Percentiles rank a stretch among this genome's conserved stretches.
phyloP scores from a whole-genome alignment of 2,113 vertebrate species.

The Rhinichthys klamathensis region DNA sequence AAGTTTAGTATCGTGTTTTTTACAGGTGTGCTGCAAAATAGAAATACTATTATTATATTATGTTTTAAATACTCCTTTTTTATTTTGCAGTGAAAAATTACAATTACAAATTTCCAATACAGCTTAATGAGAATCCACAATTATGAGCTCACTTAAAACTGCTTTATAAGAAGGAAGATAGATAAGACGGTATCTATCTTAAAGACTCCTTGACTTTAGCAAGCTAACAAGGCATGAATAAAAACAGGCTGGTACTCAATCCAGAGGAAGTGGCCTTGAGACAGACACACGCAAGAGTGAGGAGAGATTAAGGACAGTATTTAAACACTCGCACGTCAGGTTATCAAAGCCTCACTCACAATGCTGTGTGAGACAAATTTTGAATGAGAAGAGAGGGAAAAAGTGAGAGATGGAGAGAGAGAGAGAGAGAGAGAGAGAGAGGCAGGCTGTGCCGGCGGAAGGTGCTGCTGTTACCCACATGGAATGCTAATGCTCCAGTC shows the following conservation, averaged over 20 bases:
- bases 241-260: background rate
- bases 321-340: constrained; percentile 37
- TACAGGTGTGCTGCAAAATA: background rate
- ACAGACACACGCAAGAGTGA: constrained; percentile 10
- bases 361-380: constrained; percentile 35
- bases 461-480: constrained; percentile 62
- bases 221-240: background rate
- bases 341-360: constrained; percentile 19
- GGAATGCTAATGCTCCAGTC: constrained; percentile 65
- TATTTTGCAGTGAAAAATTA: too few relatives aligned
- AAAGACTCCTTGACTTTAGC: background rate
- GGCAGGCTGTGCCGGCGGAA: constrained; percentile 45
- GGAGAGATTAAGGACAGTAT: constrained; percentile 40
- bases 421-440: background rate
- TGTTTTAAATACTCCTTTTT: background rate
- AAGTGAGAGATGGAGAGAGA: background rate
- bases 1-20: background rate
- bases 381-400: constrained; percentile 1
- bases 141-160: background rate
- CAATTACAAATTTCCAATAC: background rate
- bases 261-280: constrained; percentile 14
- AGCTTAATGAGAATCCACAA: background rate
- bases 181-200: background rate
- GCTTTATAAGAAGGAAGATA: background rate
- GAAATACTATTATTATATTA: background rate